Evolutionary conservation across 2,888 invertebrate genomes (phyloP), one percentile per base, ranked within the genome.

Genomic region (Eucera pruinosa): DNA sequence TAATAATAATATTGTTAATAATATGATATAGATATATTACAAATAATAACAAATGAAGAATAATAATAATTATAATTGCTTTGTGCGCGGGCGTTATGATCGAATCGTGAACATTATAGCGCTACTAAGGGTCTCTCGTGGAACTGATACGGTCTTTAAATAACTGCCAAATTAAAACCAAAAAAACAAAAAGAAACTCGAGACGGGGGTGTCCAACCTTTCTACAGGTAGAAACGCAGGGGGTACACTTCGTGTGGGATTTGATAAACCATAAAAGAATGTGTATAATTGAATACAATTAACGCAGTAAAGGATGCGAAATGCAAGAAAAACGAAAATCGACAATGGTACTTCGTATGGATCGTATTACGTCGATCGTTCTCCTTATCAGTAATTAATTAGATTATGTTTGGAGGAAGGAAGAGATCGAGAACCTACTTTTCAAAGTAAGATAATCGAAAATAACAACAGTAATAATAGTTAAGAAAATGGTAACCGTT

Each of bases 151-250:
- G 87, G 84, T 87, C 86, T 87, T 87, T 80, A 82, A 81, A 87
- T 86, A 87, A 90, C 90, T 90, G 90, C 90, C 90, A 90, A 87
- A 86, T 76, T 76, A 73, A 43, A 13, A 39, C 9, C 20, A 36
- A 47, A 6, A 11, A 13, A 43, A 72, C 25, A 48, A 48, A 43
- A n/a, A 13, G 43, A 71, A 78, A 60, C 70, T 76, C 52, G 81
- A 87, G 85, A 81, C 85, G 77, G 84, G 83, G 86, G 78, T 80
- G 82, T 75, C 87, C 84, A 76, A 82, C 69, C 65, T 25, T 80
- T 72, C 68, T 39, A 74, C 64, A 64, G 57, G 50, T 71, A 58
- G 61, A 61, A 47, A 62, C 58, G 71, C 23, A n/a, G n/a, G 18
- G 20, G 13, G 9, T 11, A 54, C 45, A 27, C 20, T 47, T 70